Base-by-base conservation (phyloP, 2,888 invertebrate genomes). In the Thymelicus acteon region DNA sequence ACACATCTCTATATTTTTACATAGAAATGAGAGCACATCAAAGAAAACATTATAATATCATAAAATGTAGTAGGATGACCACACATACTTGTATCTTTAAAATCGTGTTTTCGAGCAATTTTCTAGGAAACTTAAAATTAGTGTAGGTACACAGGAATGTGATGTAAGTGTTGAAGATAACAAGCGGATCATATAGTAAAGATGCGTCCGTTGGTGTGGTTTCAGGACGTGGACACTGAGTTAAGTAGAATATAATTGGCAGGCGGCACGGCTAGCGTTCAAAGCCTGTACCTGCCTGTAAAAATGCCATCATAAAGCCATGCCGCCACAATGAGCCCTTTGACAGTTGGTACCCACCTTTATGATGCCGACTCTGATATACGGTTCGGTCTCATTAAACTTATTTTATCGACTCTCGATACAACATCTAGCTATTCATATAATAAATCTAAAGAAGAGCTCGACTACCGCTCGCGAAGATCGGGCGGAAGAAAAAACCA, bases 201-300 rank as follows among this genome's bases (percentile, higher is more conserved):
- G 66, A 60, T 54, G 10, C 61, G 61, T 66, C 71, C 71, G 65
- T 65, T 60, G 52, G 64, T 47, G 52, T 64, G 64, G 40, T 70
- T 70, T 65, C 70, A 60, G 70, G 60, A 60, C 52, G 62, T 85
- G 83, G 87, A 77, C 83, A 85, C 83, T 79, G 77, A 84, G 84
- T 85, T 92, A 92, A 92, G 92, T 92, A 92, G 90, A 91, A 90
- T 92, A 92, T 93, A 93, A 93, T 93, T 93, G 91, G 89, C 89
- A 82, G 88, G 86, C 91, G 92, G 91, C 89, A 82, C 82, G 85
- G 84, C 84, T 82, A 81, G 82, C 87, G 85, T 79, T 90, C 92
- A 92, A 92, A 92, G 92, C 85, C 80, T 84, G 90, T 92, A 90
- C 92, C 92, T 90, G 91, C 87, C 85, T 90, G 91, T 93, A 92